phyloP scores from a whole-genome alignment of 2,797 vertebrate species.

The Eulemur rubriventer region DNA sequence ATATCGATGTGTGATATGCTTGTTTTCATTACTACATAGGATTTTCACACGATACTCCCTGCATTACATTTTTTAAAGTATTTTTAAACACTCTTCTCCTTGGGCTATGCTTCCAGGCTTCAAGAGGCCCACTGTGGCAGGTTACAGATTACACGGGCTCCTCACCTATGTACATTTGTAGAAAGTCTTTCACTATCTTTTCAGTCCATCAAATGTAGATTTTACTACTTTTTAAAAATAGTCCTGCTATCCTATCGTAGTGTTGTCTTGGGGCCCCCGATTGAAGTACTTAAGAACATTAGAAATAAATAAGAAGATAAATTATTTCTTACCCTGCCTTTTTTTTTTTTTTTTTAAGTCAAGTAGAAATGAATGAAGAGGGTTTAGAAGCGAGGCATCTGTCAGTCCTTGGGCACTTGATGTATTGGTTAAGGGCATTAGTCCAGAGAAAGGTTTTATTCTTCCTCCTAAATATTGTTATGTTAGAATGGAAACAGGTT shows the following conservation, averaged over 20 bases:
- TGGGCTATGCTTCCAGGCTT: not conserved
- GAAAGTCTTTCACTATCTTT: not conserved
- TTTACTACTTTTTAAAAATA: not conserved
- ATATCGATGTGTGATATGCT: not conserved
- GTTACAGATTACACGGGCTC: fast-evolving
- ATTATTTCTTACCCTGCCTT: not conserved
- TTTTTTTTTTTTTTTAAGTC: not conserved
- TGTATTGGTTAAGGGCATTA: not conserved
- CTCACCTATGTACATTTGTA: not conserved
- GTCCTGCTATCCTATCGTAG: not conserved
- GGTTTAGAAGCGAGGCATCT: not conserved
- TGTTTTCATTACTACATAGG: not conserved
- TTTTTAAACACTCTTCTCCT: not conserved
- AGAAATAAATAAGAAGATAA: not conserved
- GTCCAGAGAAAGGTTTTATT: not conserved
- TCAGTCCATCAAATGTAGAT: not conserved
- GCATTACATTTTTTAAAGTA: not conserved
- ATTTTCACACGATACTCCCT: not conserved
- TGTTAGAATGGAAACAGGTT: not conserved
- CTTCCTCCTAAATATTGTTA: not conserved
- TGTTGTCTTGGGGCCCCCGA: not conserved
- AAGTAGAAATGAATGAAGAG: not conserved
- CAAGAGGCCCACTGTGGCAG: not conserved
- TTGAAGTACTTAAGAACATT: not conserved
- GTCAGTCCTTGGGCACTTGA: not conserved